phyloP scores from a whole-genome alignment of 2,113 vertebrate species.

The Erinaceus europaeus region DNA sequence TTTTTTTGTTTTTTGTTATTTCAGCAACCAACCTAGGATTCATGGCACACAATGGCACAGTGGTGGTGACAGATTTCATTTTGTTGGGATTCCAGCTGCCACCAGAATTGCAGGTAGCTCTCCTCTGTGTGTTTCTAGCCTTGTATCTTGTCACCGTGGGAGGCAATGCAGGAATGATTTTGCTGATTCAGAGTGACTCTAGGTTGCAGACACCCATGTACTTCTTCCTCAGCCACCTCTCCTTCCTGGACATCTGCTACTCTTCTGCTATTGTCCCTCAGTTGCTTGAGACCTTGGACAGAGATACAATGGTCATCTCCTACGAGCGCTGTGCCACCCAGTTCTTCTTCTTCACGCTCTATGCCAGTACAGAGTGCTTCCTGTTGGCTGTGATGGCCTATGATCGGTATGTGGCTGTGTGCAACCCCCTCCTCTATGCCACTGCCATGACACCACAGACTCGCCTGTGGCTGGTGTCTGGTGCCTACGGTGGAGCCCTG shows the following conservation, averaged over 20 bases:
- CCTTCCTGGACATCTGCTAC: conserved; percentile 64
- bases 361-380: conserved; percentile 46
- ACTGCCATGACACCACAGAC: conserved; percentile 17
- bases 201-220: conserved; percentile 66
- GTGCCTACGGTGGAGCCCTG: conserved; percentile 42
- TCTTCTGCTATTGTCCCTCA: conserved; percentile 63
- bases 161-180: conserved; percentile 54
- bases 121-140: conserved; percentile 46
- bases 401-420: conserved; percentile 53
- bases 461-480: conserved; percentile 14
- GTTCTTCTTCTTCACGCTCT: conserved; percentile 65
- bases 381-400: conserved; percentile 62
- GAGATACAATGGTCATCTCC: not conserved
- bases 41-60: conserved; percentile 46
- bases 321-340: conserved; percentile 47
- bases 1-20: not conserved
- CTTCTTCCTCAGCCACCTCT: conserved; percentile 65
- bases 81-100: conserved; percentile 37
- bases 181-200: conserved; percentile 29
- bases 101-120: not conserved
- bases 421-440: conserved; percentile 51
- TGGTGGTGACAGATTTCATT: conserved; percentile 51
- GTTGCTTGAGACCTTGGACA: conserved; percentile 41
- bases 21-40: not conserved
- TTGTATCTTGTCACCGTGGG: conserved; percentile 50